phyloP scores from a whole-genome alignment of 2,113 vertebrate genomes.

The Dissostichus mawsoni region DNA sequence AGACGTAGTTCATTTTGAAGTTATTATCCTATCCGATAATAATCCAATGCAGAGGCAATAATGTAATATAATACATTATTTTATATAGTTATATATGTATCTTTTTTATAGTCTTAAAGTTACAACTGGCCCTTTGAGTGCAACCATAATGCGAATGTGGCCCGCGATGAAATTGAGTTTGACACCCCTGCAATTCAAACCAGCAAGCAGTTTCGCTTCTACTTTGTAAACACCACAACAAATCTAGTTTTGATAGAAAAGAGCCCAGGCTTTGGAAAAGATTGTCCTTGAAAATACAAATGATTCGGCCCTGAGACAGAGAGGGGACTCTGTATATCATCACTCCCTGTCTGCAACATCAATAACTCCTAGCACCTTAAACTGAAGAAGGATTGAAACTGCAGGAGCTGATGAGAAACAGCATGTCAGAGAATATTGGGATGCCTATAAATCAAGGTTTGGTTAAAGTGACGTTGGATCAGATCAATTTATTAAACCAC shows the following conservation, averaged over 20 bases:
- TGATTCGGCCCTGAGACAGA: constrained; percentile 1
- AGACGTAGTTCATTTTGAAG: no score
- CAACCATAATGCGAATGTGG: no score
- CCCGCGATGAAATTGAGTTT: no score
- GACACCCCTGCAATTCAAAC: constrained; percentile 5
- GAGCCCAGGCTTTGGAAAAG: neutral
- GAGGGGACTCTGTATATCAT: constrained; percentile 28
- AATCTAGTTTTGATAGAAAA: constrained; percentile 28
- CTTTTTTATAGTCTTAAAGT: no score
- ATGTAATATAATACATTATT: no score
- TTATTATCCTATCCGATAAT: no score
- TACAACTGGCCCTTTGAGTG: no score
- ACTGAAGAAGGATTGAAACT: constrained; percentile 29
- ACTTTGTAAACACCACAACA: neutral
- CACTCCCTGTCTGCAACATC: constrained; percentile 26
- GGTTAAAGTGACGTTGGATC: constrained; percentile 7
- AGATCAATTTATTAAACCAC: constrained; percentile 17
- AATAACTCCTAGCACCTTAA: constrained; percentile 31
- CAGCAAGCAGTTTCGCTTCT: neutral
- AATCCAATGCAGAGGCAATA: no score
- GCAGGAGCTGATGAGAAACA: constrained; percentile 32
- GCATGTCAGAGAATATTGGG: constrained; percentile 18
- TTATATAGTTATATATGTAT: no score
- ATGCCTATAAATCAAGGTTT: constrained; percentile 42
- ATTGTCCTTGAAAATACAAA: constrained; percentile 34